These are phyloP conservation scores for Limosa lapponica DNA, from an alignment of 2,797 vertebrate genomes.

Conservation along the genomic window DNA sequence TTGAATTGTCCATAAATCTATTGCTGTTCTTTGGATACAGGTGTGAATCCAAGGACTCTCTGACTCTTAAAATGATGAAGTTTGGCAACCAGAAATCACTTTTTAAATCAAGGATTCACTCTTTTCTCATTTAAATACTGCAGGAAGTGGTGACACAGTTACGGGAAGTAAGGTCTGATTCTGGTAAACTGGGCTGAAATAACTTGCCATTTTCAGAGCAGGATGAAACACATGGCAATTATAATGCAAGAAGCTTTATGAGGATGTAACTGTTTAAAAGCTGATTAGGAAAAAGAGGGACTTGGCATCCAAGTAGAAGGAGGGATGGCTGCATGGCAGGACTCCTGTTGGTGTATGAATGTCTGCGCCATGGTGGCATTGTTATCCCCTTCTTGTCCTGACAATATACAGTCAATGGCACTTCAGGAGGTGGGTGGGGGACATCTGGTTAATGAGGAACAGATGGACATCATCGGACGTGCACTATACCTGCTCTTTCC, in stretches of 20 bases:
- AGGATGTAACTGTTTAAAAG: slow-evolving; percentile 73
- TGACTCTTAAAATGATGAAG: slow-evolving; percentile 47
- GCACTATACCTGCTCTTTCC: slow-evolving; percentile 47
- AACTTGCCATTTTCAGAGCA: slow-evolving; percentile 33
- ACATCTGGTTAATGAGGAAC: slow-evolving; percentile 75
- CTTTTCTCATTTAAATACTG: slow-evolving; percentile 11
- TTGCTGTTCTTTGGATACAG: slow-evolving; percentile 42
- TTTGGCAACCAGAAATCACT: slow-evolving; percentile 46
- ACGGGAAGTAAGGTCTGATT: slow-evolving; percentile 36
- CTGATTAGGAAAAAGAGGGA: slow-evolving; percentile 52
- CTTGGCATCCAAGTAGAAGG: slow-evolving; percentile 47
- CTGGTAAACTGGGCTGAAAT: slow-evolving; percentile 25
- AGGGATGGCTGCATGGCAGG: slow-evolving; percentile 63
- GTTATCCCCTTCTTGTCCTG: slow-evolving; percentile 56
- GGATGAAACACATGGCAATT: slow-evolving; percentile 61
- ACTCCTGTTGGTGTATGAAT: slow-evolving; percentile 58
- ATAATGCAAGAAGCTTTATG: slow-evolving; percentile 40
- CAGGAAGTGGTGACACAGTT: slow-evolving; percentile 48
- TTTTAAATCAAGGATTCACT: slow-evolving; percentile 18
- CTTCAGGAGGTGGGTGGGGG: slow-evolving; percentile 72
- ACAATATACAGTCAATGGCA: slow-evolving; percentile 65
- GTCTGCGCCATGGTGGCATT: slow-evolving; percentile 61
- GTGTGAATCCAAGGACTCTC: slow-evolving; percentile 57
- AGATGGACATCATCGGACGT: slow-evolving; percentile 62
- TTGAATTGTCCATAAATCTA: slow-evolving; percentile 60